phyloP scores from a whole-genome alignment of 2,113 vertebrate genomes.

The Cephalophus harveyi region DNA sequence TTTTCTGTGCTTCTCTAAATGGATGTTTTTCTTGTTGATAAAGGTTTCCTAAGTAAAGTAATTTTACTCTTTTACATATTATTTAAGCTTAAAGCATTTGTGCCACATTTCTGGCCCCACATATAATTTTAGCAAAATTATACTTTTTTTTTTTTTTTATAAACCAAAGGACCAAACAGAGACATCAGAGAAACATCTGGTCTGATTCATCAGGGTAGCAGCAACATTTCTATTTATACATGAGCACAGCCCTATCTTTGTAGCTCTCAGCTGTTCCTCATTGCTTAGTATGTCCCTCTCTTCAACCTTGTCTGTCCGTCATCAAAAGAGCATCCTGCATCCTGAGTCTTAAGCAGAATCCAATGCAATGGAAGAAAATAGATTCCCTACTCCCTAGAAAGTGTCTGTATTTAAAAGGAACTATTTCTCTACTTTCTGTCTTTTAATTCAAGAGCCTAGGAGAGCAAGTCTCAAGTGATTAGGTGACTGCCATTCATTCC shows the following conservation, averaged over 20 bases:
- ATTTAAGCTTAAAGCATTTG: constrained; percentile 61
- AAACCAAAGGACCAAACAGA: constrained; percentile 63
- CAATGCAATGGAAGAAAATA: background rate
- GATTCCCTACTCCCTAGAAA: background rate
- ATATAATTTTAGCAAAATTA: constrained; percentile 74
- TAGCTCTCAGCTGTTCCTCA: constrained; percentile 80
- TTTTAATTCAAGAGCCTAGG: background rate
- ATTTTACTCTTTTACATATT: constrained; percentile 52
- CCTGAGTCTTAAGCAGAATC: constrained; percentile 60
- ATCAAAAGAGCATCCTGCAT: constrained; percentile 64
- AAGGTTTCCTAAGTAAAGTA: background rate
- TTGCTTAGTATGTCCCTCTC: constrained; percentile 52
- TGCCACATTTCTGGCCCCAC: constrained; percentile 52
- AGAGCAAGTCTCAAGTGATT: background rate
- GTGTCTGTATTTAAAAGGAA: constrained; percentile 22
- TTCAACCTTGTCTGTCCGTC: constrained; percentile 65
- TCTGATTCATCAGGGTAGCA: constrained; percentile 77
- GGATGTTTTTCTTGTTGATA: constrained; percentile 41
- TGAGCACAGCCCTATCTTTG: constrained; percentile 59
- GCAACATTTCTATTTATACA: constrained; percentile 80
- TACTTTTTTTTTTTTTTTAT: constrained; percentile 59
- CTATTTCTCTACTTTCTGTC: constrained; percentile 23
- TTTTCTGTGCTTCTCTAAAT: background rate
- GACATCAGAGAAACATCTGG: constrained; percentile 82
- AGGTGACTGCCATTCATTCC: constrained; percentile 36